These are phyloP conservation scores for Sarcophaga variegata DNA, from an alignment of 2,888 invertebrate genomes.

Conservation along the genomic window DNA sequence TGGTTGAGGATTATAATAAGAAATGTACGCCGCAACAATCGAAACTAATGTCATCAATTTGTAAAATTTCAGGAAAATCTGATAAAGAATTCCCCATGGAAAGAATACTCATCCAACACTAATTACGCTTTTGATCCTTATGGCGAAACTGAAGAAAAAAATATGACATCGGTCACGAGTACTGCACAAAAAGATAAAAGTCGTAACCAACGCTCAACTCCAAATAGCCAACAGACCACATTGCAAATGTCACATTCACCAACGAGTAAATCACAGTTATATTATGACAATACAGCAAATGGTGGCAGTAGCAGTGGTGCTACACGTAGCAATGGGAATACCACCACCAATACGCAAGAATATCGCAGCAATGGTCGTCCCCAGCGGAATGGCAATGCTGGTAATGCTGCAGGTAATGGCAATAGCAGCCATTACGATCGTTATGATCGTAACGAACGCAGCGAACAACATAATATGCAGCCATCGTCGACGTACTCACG, in stretches of 20 bases:
- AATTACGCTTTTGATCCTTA: conserved; percentile 95
- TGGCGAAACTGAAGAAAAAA: conserved; percentile 90
- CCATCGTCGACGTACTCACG: conserved; percentile 71
- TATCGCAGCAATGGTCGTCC: conserved; percentile 73
- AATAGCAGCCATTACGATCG: conserved; percentile 67
- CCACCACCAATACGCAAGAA: conserved; percentile 69
- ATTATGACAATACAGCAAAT: conserved; percentile 76
- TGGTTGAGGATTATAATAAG: conserved; percentile 75
- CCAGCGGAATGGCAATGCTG: conserved; percentile 61
- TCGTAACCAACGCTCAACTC: conserved; percentile 74
- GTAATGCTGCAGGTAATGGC: conserved; percentile 37
- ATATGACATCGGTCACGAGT: conserved; percentile 73
- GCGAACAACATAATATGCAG: conserved; percentile 83
- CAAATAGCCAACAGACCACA: conserved; percentile 79
- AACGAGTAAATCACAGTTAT: conserved; percentile 80
- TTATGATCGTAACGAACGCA: conserved; percentile 82
- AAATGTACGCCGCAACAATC: not conserved
- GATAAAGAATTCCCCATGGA: conserved; percentile 93
- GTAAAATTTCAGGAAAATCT: conserved; percentile 87
- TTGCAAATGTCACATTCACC: conserved; percentile 82
- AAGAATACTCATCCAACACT: conserved; percentile 91
- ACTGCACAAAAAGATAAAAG: conserved; percentile 77
- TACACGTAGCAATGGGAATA: conserved; percentile 59
- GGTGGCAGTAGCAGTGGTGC: conserved; percentile 63
- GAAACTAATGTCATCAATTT: conserved; percentile 22